Evolutionary conservation across 2,113 vertebrate genomes (phyloP).

Genomic region (Sula dactylatra): DNA sequence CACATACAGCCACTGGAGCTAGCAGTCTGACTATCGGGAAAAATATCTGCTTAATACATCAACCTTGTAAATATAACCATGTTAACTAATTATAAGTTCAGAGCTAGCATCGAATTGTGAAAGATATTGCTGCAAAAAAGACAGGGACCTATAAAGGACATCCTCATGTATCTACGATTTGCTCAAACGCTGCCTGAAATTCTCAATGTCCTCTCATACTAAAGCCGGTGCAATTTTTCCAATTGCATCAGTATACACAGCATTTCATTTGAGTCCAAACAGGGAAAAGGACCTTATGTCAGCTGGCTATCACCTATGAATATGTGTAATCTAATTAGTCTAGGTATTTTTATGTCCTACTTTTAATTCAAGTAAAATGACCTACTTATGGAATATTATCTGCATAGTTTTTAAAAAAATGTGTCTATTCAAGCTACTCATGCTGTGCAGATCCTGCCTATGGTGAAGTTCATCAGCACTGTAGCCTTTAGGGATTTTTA

Average conservation of each 20-base stretch:
- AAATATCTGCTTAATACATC: neutral
- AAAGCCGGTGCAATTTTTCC: neutral
- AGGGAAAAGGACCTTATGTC: neutral
- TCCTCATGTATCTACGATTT: neutral
- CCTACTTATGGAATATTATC: neutral
- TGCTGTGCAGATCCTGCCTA: neutral
- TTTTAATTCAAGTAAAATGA: neutral
- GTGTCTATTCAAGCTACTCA: neutral
- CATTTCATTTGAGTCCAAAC: neutral
- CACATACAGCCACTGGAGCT: neutral
- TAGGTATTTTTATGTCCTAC: neutral
- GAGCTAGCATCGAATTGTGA: neutral
- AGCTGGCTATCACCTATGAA: neutral
- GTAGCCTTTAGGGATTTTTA: neutral
- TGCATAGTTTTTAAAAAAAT: neutral
- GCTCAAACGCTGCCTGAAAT: neutral
- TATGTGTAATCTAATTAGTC: neutral
- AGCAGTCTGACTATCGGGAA: neutral
- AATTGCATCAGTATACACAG: neutral
- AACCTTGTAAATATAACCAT: neutral
- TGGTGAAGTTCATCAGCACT: neutral
- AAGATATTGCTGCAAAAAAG: neutral
- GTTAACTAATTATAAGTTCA: neutral
- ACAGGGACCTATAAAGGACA: neutral
- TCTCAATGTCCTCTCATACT: neutral